These are phyloP conservation scores for Bombus confusus DNA, from an alignment of 1,140 invertebrate genomes.

Conservation along the genomic window DNA sequence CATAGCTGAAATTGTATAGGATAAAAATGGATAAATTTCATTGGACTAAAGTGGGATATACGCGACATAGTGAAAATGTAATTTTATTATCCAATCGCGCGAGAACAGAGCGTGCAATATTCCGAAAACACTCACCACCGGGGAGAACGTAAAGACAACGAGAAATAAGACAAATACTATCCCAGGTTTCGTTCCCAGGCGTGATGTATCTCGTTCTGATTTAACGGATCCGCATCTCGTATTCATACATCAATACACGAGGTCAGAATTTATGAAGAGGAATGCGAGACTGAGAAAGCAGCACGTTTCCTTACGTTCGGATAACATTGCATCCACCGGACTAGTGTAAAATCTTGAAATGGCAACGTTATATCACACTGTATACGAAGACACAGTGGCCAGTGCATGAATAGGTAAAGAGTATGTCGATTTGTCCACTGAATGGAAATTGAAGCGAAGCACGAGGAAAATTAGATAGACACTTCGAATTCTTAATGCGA, in stretches of 20 bases:
- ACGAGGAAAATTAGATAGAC: not conserved
- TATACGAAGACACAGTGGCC: not conserved
- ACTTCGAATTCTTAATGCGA: not conserved
- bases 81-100: conserved; percentile 34
- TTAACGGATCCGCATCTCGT: conserved; percentile 26
- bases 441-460: not conserved
- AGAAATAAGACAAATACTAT: not conserved
- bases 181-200: not conserved
- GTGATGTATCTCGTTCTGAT: conserved; percentile 3
- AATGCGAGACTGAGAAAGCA: conserved; percentile 2
- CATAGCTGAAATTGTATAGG: not conserved
- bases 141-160: not conserved
- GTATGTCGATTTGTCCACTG: not conserved
- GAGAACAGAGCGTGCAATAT: not conserved
- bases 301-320: conserved; percentile 14
- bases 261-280: conserved; percentile 33
- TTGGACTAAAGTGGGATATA: not conserved
- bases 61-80: conserved; percentile 20
- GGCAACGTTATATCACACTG: conserved; percentile 17
- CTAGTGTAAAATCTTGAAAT: conserved; percentile 1
- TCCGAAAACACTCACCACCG: not conserved
- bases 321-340: not conserved
- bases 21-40: not conserved
- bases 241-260: conserved; percentile 31
- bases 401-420: too few species aligned